phyloP scores from a whole-genome alignment of 64 coral and sea anemone species.

The Actinia equina region DNA sequence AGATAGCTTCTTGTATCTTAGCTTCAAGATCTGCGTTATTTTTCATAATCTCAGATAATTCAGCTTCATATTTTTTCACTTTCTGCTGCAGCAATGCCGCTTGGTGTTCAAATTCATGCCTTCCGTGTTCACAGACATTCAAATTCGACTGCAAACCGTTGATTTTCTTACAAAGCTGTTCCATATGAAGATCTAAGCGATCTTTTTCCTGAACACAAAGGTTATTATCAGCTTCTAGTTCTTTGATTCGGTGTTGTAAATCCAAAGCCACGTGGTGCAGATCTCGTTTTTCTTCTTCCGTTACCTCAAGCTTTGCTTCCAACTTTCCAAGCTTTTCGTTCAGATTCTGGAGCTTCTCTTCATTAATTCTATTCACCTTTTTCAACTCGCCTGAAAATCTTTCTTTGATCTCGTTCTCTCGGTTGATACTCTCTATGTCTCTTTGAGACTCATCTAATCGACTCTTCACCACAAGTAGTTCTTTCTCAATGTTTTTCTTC shows the following conservation, averaged over 20 bases:
- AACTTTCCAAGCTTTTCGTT: slow-evolving; percentile 55
- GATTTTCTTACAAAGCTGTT: slow-evolving; percentile 39
- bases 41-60: neutral
- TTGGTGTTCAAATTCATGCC: slow-evolving; percentile 61
- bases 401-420: slow-evolving; percentile 37
- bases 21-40: neutral
- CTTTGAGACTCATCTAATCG: slow-evolving; percentile 32
- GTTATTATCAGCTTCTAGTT: slow-evolving; percentile 52
- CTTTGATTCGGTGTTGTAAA: slow-evolving; percentile 36
- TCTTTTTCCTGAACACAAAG: slow-evolving; percentile 51
- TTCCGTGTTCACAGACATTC: slow-evolving; percentile 61
- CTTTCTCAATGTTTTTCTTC: slow-evolving; percentile 46
- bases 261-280: slow-evolving; percentile 50
- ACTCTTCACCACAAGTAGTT: slow-evolving; percentile 36
- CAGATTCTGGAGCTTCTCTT: slow-evolving; percentile 35
- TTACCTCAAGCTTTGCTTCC: slow-evolving; percentile 65
- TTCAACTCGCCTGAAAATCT: slow-evolving; percentile 48
- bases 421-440: slow-evolving; percentile 41
- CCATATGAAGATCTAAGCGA: slow-evolving; percentile 37
- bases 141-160: slow-evolving; percentile 49
- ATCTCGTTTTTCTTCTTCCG: slow-evolving; percentile 63
- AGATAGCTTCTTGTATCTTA: neutral
- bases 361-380: slow-evolving; percentile 36
- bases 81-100: slow-evolving; percentile 5
- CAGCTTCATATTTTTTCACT: slow-evolving; percentile 10